These are phyloP conservation scores for Sitobion miscanthi DNA, from an alignment of 1,140 invertebrate species.

Conservation along the genomic window DNA sequence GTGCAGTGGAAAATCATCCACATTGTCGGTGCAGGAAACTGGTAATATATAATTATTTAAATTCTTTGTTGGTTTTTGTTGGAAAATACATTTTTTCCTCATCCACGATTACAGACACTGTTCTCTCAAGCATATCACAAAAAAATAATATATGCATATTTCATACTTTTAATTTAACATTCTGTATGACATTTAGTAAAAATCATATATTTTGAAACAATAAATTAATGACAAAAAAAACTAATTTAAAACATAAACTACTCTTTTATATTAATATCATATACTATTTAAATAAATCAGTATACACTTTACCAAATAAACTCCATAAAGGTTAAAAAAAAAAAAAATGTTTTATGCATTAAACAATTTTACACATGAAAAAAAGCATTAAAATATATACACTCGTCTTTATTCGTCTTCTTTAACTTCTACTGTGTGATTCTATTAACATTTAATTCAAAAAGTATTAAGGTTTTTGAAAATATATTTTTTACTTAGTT, in stretches of 20 bases:
- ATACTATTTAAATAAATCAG: neutral
- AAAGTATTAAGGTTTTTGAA: neutral
- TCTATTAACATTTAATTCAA: neutral
- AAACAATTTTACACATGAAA: neutral
- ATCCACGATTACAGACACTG: neutral
- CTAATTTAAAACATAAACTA: neutral
- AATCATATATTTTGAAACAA: neutral
- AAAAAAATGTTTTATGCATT: neutral
- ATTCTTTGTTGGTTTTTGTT: neutral
- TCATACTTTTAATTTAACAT: neutral
- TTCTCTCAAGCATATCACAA: slow-evolving; percentile 20
- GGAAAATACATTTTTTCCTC: neutral
- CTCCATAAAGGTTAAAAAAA: neutral
- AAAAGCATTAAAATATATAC: neutral
- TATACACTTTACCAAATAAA: neutral
- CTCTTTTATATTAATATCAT: neutral
- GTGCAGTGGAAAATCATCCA: neutral
- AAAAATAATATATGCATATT: neutral
- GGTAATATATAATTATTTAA: slow-evolving; percentile 13
- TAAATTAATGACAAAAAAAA: neutral
- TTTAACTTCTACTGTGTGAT: neutral
- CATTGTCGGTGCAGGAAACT: neutral
- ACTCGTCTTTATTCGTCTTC: neutral
- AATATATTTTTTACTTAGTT: neutral
- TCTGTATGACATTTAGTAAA: neutral